These are phyloP conservation scores for Potamarius usumacintae DNA, from an alignment of 2,113 vertebrate genomes.

Conservation along the genomic window DNA sequence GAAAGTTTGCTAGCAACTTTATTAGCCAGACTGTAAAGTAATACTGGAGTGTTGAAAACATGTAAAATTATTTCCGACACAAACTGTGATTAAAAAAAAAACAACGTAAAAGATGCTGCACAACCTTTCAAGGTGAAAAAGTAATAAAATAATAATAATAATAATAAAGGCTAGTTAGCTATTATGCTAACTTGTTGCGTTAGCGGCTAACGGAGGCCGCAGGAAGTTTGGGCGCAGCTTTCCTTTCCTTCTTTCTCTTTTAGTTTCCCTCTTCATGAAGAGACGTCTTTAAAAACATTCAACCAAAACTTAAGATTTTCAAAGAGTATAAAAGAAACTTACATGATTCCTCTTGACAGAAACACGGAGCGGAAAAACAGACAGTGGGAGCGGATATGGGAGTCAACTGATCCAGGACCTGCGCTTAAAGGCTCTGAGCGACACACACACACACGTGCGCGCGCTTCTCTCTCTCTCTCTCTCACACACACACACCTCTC, in stretches of 20 bases:
- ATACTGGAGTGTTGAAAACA: no score
- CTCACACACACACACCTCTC: no score
- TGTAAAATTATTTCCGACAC: no score
- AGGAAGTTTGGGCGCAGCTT: constrained; percentile 33
- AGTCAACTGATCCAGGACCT: background rate
- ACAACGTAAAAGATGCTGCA: no score
- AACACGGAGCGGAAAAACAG: background rate
- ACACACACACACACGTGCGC: background rate
- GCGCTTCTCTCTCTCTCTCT: background rate
- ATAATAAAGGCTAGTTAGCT: background rate
- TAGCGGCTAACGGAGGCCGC: background rate
- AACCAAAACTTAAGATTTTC: no score
- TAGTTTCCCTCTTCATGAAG: no score
- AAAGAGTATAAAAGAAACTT: background rate
- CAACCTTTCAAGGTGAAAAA: background rate
- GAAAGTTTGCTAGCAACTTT: background rate
- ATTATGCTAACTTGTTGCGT: constrained; percentile 14
- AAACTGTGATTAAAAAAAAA: no score
- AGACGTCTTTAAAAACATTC: background rate
- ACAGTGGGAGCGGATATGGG: no score
- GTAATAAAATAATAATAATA: background rate
- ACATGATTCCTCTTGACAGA: constrained; percentile 10
- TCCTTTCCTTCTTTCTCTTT: background rate
- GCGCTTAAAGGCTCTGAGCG: background rate
- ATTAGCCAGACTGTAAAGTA: background rate